Evolutionary conservation across 2,888 invertebrate genomes (phyloP).

Genomic region (Ypsolopha scabrella): DNA sequence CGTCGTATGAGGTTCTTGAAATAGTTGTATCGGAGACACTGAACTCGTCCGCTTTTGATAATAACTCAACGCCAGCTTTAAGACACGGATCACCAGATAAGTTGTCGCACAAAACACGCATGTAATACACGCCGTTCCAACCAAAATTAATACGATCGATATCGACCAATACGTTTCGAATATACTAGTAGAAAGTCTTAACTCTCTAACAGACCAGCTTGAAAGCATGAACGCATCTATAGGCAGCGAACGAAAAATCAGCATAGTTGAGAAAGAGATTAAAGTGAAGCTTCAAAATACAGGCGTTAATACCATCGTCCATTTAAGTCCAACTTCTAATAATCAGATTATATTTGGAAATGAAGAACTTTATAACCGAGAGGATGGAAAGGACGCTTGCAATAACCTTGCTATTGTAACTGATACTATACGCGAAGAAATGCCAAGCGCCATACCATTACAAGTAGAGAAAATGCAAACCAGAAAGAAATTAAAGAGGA

Average conservation of each 20-base stretch:
- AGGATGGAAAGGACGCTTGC: conserved; percentile 4
- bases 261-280: conserved; percentile 61
- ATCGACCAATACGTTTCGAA: conserved; percentile 65
- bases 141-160: no score
- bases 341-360: conserved; percentile 62
- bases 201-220: conserved; percentile 56
- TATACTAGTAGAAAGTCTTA: conserved; percentile 62
- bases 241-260: conserved; percentile 43
- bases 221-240: conserved; percentile 53
- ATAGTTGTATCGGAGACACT: conserved; percentile 55
- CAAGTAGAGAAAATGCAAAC: no score
- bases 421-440: no score
- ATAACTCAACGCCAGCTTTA: no score
- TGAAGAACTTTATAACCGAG: conserved; percentile 44
- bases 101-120: no score
- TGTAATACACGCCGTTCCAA: no score
- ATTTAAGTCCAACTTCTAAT: conserved; percentile 58
- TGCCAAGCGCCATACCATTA: no score
- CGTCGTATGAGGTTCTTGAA: conserved; percentile 48
- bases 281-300: conserved; percentile 61
- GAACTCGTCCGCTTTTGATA: no score
- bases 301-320: conserved; percentile 60
- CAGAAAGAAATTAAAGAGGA: no score
- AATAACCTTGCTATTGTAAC: no score
- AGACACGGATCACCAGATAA: no score